Conservation (phyloP, 2,797 vertebrate genomes). For the Dendrocincla fuliginosa region DNA sequence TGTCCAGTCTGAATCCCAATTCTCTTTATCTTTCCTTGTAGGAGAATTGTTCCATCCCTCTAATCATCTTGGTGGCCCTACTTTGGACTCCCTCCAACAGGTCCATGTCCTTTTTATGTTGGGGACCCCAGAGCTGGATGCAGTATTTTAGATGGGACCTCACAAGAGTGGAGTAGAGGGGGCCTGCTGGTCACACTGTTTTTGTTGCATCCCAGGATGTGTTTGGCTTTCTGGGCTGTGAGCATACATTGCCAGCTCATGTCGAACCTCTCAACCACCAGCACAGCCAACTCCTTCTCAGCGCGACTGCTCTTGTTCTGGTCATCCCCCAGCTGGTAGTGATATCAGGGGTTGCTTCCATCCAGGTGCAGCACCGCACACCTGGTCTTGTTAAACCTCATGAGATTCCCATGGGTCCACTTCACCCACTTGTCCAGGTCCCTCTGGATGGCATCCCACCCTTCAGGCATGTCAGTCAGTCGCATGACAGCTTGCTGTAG, state of each 20-base stretch:
- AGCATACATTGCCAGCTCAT: not conserved
- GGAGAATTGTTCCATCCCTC: not conserved
- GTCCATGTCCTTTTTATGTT: not conserved
- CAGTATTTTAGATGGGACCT: not conserved
- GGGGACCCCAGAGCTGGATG: not conserved
- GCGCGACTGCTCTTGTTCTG: not conserved
- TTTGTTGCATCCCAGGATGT: not conserved
- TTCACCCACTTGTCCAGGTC: not conserved
- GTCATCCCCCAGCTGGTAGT: not conserved
- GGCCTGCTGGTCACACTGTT: fast-evolving
- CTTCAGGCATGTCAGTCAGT: not conserved
- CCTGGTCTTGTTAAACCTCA: not conserved
- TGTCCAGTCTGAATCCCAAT: not conserved
- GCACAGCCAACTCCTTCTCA: not conserved
- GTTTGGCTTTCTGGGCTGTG: not conserved
- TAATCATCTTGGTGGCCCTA: not conserved
- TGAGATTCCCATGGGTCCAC: not conserved
- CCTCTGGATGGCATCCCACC: not conserved
- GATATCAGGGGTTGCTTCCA: not conserved
- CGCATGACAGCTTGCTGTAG: not conserved
- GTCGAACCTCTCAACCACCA: not conserved
- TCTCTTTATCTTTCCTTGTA: not conserved
- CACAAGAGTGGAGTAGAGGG: not conserved
- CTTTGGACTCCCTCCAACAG: not conserved
- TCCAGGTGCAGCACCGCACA: not conserved